A percentile compares a stretch with the other conserved stretches of the same genome.
Conservation (phyloP, 2,888 invertebrate species). For the Andrena praecox region DNA sequence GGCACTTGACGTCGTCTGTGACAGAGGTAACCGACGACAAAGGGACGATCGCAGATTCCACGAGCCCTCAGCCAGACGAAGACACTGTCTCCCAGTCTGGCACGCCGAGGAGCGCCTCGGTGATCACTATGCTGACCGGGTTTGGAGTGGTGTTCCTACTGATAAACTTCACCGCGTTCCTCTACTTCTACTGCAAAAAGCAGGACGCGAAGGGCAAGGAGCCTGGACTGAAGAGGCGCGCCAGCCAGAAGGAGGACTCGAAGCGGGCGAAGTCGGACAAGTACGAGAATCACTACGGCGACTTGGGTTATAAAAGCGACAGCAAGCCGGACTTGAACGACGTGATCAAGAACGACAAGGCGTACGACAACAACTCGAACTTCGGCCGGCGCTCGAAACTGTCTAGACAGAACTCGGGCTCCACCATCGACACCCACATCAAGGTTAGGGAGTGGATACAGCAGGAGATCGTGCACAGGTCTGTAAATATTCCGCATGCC, state of each 20-base stretch:
- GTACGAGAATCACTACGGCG: constrained; percentile 86
- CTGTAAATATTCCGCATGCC: constrained; percentile 36
- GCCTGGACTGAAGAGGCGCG: constrained; percentile 85
- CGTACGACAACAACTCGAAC: constrained; percentile 85
- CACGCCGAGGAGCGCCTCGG: constrained; percentile 76
- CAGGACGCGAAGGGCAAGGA: constrained; percentile 87
- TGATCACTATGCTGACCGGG: constrained; percentile 84
- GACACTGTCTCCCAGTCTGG: constrained; percentile 53
- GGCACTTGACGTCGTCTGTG: not conserved
- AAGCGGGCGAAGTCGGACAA: constrained; percentile 76
- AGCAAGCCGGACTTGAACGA: constrained; percentile 83
- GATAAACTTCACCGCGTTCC: constrained; percentile 90
- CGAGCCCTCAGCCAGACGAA: constrained; percentile 21
- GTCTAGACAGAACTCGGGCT: constrained; percentile 90
- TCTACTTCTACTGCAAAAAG: constrained; percentile 89
- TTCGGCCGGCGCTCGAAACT: constrained; percentile 88
- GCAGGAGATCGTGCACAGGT: constrained; percentile 90
- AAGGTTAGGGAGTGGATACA: constrained; percentile 95
- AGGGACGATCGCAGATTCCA: constrained; percentile 29
- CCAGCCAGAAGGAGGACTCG: constrained; percentile 86
- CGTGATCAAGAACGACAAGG: constrained; percentile 84
- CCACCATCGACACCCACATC: constrained; percentile 94
- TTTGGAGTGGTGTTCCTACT: constrained; percentile 90
- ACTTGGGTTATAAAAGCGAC: constrained; percentile 85
- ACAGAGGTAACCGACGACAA: constrained; percentile 36